Base-by-base conservation (phyloP, 2,113 vertebrate species). In the Mungos mungo region DNA sequence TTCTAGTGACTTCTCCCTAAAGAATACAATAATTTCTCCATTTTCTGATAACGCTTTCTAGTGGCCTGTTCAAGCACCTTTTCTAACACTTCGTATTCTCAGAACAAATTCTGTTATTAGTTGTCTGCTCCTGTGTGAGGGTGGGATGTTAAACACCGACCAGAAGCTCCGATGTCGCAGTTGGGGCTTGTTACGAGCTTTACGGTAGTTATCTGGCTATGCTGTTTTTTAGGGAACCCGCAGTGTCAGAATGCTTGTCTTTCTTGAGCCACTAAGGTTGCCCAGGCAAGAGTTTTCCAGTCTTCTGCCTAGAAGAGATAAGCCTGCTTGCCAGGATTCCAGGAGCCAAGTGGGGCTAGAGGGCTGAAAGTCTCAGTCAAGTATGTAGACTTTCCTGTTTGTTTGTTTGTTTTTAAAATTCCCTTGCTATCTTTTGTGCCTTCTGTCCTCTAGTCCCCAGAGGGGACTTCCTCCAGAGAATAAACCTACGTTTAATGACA, bases 1-100 rank as follows among this genome's bases (percentile, higher is more conserved):
- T 96, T 96, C 68, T 81, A 84, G 81, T 66, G 33, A 93, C 14
- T 80, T 52, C 86, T 90, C 52, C 33, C 52, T 90, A n/a, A 84
- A 13, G 50, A 80, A 76, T 74, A 50, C 3, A 25, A 50, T 47
- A 23, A n/a, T 63, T 66, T 81, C 54, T 93, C 45, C 69, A 35
- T 82, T 88, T 88, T 85, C n/a, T 25, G 18, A 31, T 65, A 69
- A 68, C 19, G 27, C 5, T 85, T 21, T 7, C 35, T 3, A 90
- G 45, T 4, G 35, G 15, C 41, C 45, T 12, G 21, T 66, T 76
- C 3, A 27, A 83, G 19, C 45, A 29, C 7, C 31, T 66, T 77
- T 89, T 52, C 63, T 80, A 60, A 45, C 33, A 38, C n/a, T 81
- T 83, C 74, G 60, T 63, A 10, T 50, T 57, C 41, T 84, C 71